These are phyloP conservation scores for Corvus hawaiiensis DNA, from an alignment of 2,113 vertebrate species.

Conservation along the genomic window DNA sequence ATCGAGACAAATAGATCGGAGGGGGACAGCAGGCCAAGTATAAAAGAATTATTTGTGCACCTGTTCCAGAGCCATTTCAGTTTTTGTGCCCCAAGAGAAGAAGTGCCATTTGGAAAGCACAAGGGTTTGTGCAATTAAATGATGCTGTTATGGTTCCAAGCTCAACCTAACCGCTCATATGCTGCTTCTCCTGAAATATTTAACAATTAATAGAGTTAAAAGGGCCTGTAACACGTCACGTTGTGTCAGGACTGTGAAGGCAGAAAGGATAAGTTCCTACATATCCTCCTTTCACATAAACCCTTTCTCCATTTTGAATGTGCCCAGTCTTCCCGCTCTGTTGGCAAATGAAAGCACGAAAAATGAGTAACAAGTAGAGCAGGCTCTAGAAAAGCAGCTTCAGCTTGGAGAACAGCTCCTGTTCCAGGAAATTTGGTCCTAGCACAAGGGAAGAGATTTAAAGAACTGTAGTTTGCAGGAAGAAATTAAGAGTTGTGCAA, in stretches of 20 bases:
- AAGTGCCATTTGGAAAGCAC: background rate
- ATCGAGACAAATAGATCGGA: background rate
- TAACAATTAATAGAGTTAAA: conserved; percentile 8
- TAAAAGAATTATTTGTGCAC: conserved; percentile 27
- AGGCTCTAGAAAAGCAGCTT: background rate
- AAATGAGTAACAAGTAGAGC: background rate
- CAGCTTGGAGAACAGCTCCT: background rate
- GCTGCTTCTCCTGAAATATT: conserved; percentile 45
- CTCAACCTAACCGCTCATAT: background rate
- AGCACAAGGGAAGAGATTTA: background rate
- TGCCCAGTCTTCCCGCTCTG: background rate
- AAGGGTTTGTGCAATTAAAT: background rate
- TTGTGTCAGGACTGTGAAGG: background rate
- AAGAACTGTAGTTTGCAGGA: background rate
- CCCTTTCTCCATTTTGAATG: background rate
- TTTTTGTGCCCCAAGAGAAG: conserved; percentile 5
- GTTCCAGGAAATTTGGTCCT: background rate
- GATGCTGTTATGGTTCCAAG: background rate
- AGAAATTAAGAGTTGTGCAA: background rate
- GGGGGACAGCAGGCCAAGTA: background rate
- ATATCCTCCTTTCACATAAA: background rate
- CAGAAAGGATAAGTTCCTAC: background rate
- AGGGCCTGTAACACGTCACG: background rate
- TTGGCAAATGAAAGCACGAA: background rate
- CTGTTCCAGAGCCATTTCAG: conserved; percentile 3